Base-by-base conservation (phyloP, 2,888 invertebrate genomes). In the Tetanocera ferruginea region DNA sequence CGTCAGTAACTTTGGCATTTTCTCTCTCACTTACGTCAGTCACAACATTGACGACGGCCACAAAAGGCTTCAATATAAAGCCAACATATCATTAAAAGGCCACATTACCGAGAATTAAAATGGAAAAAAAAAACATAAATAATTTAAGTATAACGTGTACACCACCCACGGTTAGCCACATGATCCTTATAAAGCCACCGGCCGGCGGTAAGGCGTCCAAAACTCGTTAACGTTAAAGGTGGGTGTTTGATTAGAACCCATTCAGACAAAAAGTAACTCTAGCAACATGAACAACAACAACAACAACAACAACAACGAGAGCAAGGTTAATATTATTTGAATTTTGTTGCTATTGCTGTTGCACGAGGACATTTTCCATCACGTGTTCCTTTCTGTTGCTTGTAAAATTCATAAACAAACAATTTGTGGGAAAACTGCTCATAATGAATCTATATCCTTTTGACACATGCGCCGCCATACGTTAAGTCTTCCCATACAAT, bases 11-110 rank as follows among this genome's bases (percentile, higher is more conserved):
- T 23, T 25, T 43, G 11, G 43, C 19, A 55, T 55, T 23, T 55
- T 8, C 19, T 23, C 11, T 5, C 5, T 31, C 19, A 49, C 67
- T 76, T 62, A 77, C 79, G 76, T 80, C 79, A 79, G 9, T 3
- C 14, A 31, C 37, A 31, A 49, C 25, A 70, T 70, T 70, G 69
- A 70, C 23, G 5, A 70, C 11, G 37, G 23, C n/a, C 2, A 60
- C 23, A 55, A 71, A 55, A n/a, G 34, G 52, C 23, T 31, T 52
- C 70, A 52, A 14, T 71, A 34, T 14, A 70, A 51, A 57, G 57
- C 23, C 23, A 19, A 60, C 60, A 60, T 60, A 19, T 43, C 43
- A 14, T 14, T 8, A 60, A 60, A 60, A 60, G 14, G 60, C 28
- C 14, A 23, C 14, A 28, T 60, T 11, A 60, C 3, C 25, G 60